Percentiles rank a stretch among this genome's conserved stretches.
Conservation (phyloP, 2,888 invertebrate genomes). For the Laspeyria flexula region DNA sequence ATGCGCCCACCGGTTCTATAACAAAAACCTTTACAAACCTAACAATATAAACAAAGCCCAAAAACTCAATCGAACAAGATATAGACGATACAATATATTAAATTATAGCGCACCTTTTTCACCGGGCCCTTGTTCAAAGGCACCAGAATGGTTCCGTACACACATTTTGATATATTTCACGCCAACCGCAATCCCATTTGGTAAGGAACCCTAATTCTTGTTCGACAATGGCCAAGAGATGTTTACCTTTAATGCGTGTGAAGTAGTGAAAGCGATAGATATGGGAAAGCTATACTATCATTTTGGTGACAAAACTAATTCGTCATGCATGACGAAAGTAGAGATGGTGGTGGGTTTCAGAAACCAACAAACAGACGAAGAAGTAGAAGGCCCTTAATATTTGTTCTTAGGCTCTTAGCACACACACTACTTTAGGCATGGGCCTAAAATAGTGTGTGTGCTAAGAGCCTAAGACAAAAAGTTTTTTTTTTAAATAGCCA, state of each 20-base stretch:
- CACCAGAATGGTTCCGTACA: slow-evolving; percentile 21
- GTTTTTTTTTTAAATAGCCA: too few relatives aligned
- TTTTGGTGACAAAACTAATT: too few relatives aligned
- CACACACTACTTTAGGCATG: too few relatives aligned
- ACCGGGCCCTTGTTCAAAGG: slow-evolving; percentile 15
- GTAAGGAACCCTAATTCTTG: slow-evolving; percentile 48
- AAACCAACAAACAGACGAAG: too few relatives aligned
- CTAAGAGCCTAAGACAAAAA: too few relatives aligned
- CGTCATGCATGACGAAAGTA: too few relatives aligned
- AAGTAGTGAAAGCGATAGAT: slow-evolving; percentile 8
- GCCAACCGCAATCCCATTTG: slow-evolving; percentile 54
- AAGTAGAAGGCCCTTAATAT: too few relatives aligned
- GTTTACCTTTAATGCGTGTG: slow-evolving; percentile 41
- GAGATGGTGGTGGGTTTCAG: too few relatives aligned
- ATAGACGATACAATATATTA: slow-evolving; percentile 30
- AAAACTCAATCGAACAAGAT: slow-evolving; percentile 17
- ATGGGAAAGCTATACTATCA: background rate
- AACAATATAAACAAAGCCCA: slow-evolving; percentile 6
- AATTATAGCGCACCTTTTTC: slow-evolving; percentile 43
- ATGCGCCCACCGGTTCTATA: background rate
- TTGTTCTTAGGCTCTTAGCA: too few relatives aligned
- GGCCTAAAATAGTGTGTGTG: too few relatives aligned
- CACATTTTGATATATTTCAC: slow-evolving; percentile 51
- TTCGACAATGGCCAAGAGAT: slow-evolving; percentile 50
- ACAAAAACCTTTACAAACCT: background rate